These are phyloP conservation scores for Cantharis flavilabris DNA, from an alignment of 2,888 invertebrate species.

Conservation along the genomic window DNA sequence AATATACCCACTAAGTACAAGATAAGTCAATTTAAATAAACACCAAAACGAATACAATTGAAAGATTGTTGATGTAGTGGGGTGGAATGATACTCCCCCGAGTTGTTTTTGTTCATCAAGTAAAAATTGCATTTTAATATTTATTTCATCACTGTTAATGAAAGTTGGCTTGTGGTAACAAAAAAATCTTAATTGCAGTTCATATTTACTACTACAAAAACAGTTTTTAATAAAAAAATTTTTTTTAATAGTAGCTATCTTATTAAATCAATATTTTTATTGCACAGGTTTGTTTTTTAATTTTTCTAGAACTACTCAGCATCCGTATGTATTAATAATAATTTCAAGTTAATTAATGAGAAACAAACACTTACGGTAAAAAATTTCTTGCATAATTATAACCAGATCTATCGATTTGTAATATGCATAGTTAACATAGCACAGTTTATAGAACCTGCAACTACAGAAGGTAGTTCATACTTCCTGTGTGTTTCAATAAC, in stretches of 20 bases:
- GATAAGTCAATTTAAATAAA: not conserved
- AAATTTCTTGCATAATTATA: not conserved
- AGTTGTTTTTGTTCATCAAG: not conserved
- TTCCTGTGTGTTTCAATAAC: not conserved
- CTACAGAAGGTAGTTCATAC: too few species aligned
- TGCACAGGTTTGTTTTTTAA: not conserved
- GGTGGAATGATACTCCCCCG: not conserved
- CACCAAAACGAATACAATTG: not conserved
- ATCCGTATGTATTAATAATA: not conserved
- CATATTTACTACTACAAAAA: too few species aligned
- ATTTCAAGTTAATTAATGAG: not conserved
- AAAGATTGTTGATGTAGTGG: not conserved
- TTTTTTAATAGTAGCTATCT: too few species aligned
- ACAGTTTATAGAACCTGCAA: not conserved
- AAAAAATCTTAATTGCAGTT: too few species aligned
- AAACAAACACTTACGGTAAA: not conserved
- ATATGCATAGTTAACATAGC: not conserved
- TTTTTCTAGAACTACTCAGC: not conserved
- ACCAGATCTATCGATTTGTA: not conserved
- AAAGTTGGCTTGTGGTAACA: too few species aligned
- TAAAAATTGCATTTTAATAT: not conserved
- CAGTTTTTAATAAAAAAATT: too few species aligned
- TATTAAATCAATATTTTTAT: not conserved
- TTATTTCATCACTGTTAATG: not conserved
- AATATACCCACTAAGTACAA: not conserved